Base-by-base conservation (phyloP, 2,113 vertebrate genomes). In the Camelus dromedarius region DNA sequence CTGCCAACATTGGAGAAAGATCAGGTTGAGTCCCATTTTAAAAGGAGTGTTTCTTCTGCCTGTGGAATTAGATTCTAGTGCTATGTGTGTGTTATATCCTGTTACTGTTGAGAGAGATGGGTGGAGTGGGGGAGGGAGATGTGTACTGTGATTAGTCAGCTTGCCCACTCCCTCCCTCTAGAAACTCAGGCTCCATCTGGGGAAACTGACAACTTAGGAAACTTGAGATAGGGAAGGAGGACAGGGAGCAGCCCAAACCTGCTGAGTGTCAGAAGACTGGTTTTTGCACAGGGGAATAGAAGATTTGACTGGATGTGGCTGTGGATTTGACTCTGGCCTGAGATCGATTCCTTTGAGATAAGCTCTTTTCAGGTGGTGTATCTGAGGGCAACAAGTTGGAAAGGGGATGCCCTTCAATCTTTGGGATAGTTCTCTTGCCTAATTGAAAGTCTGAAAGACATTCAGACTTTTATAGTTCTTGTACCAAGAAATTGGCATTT, bases 161-260 rank as follows among this genome's bases (percentile, higher is more conserved):
- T 81, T 79, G 77, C 60, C 30, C n/a, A 54, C 15, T 28, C n/a
- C 54, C 24, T n/a, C 32, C 80, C 69, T 11, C 14, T 8, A 54
- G 56, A 87, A 95, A 83, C 30, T 91, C 92, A 86, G 54, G 72
- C 80, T 75, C 76, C 72, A 67, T 85, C 80, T 95, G 76, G 91
- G 75, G 89, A 93, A 91, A 97, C 67, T 91, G 93, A 93, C 86
- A 95, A 80, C 56, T 95, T 93, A 19, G 89, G 94, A 95, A 96
- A 97, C 52, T 76, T 90, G 96, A 95, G 93, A 88, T 50, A 30
- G 46, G 64, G 95, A 95, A 83, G 92, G 81, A 91, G 77, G n/a
- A 70, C 42, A 83, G 69, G 22, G 75, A 93, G 58, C 77, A 95
- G 84, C 93, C 87, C 66, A 92, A 89, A 52, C 90, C 87, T 92